Percentiles rank a stretch among this genome's conserved stretches.
These are phyloP conservation scores for Aphaenogaster ashmeadi DNA, from an alignment of 1,140 invertebrate genomes.

Conservation along the genomic window DNA sequence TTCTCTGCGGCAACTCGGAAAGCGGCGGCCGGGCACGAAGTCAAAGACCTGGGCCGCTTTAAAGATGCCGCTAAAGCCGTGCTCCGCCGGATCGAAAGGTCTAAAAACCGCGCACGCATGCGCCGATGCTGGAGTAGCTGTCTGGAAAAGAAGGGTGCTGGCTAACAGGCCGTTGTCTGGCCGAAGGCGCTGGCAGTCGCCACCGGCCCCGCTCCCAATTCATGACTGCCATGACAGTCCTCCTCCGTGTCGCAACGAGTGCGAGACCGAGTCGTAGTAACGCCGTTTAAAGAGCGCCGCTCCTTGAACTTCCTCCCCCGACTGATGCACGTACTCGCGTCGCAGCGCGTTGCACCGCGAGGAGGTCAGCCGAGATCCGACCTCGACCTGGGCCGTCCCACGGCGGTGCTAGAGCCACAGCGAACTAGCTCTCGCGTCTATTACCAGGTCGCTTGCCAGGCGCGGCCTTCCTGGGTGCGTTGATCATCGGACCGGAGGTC, in stretches of 20 bases:
- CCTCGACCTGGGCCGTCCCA: conserved; percentile 24
- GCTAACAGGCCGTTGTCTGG: conserved; percentile 62
- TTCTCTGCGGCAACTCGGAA: not conserved
- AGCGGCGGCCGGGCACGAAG: not conserved
- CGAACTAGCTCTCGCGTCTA: not conserved
- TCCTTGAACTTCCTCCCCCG: not conserved
- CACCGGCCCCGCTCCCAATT: conserved; percentile 64
- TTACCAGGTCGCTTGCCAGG: conserved; percentile 8
- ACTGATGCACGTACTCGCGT: conserved; percentile 37
- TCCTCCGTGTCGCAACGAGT: conserved; percentile 64
- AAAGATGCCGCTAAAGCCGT: conserved; percentile 55
- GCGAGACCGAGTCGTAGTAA: conserved; percentile 29
- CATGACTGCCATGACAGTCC: conserved; percentile 70
- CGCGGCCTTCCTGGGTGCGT: conserved; percentile 4
- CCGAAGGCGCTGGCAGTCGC: conserved; percentile 71
- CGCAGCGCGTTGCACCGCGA: conserved; percentile 17
- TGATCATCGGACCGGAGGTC: conserved; percentile 29
- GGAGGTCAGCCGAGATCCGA: conserved; percentile 26
- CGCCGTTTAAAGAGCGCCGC: conserved; percentile 45
- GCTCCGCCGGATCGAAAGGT: conserved; percentile 60
- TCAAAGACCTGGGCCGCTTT: conserved; percentile 44
- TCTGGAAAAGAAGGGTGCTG: conserved; percentile 66
- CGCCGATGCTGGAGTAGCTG: conserved; percentile 29
- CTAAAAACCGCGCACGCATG: conserved; percentile 58
- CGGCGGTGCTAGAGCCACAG: not conserved